Evolutionary conservation across 2,888 invertebrate genomes (phyloP), one percentile per base, ranked within the genome.

Genomic region (Ophioninae sp.): DNA sequence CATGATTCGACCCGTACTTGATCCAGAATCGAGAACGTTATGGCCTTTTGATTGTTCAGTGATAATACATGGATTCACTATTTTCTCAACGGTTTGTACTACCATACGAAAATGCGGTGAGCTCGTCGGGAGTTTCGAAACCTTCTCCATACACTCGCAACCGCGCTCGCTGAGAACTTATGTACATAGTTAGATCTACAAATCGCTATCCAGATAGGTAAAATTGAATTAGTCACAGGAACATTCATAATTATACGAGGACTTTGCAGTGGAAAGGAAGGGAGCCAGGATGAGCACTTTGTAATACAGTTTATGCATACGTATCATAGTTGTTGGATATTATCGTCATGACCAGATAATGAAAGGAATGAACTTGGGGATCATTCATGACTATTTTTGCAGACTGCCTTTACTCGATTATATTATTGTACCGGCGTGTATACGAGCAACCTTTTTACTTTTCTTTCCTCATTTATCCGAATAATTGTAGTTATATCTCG

Each of bases 401-500:
- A 57, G 41, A 30, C 30, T 30, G 30, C 1, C 30, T 30, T 30
- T 1, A 30, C 84, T 73, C 76, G 75, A 56, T 72, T 79, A 30
- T 37, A 64, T 41, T 37, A 20, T 56, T 61, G 7, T 50, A 30
- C 30, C 30, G 30, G 30, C 50, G 41, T 65, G 39, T 41, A 50
- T 64, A 41, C 56, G 61, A 37, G 57, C 30, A 72, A 20, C 41
- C 7, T 41, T 41, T 41, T 41, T 8, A 41, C 67, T 21, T 23
- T 62, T 73, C 75, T 67, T 67, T 80, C 67, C 69, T 79, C 21
- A 0, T 61, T 75, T 75, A 62, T 65, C 80, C 65, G 85, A 87
- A 90, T 89, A 89, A 86, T 87, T 88, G 85, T 88, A 89, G 86
- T 89, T 90, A 89, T 89, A 89, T 90, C 88, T 85, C 82, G 83